A percentile compares a stretch with the other conserved stretches of the same genome.
Evolutionary conservation across 2,113 vertebrate species (phyloP).

Genomic region (Speoplatyrhinus poulsoni): DNA sequence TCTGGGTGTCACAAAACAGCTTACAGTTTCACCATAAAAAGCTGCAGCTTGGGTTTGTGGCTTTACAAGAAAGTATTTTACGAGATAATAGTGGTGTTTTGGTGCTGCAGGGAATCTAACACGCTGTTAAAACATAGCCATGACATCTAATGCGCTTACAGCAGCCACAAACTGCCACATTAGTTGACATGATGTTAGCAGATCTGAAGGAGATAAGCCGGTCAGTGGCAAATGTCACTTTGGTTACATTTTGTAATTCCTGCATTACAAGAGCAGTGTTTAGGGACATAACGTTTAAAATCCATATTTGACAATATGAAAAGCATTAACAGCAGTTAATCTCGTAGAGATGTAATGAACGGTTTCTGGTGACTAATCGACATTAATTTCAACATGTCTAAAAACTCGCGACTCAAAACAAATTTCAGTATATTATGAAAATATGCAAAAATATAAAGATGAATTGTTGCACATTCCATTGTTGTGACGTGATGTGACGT

Average conservation of each 20-base stretch:
- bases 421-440: neutral
- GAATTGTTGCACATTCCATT: constrained; percentile 26
- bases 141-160: constrained; percentile 57
- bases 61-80: constrained; percentile 51
- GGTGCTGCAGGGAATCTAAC: constrained; percentile 46
- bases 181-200: constrained; percentile 31
- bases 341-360: neutral
- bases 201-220: neutral
- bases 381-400: no score
- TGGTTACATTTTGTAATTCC: neutral
- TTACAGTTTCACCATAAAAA: no score
- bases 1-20: constrained; percentile 20
- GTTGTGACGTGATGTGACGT: neutral
- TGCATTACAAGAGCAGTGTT: constrained; percentile 10
- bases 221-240: neutral
- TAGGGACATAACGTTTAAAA: constrained; percentile 40
- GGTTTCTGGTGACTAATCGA: no score
- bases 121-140: constrained; percentile 16
- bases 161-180: constrained; percentile 40
- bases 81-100: constrained; percentile 44
- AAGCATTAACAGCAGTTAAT: constrained; percentile 29
- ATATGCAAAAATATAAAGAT: neutral
- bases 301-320: constrained; percentile 25
- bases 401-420: no score
- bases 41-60: constrained; percentile 37